phyloP scores from a whole-genome alignment of 2,797 vertebrate species.

The Otolemur crassicaudatus region DNA sequence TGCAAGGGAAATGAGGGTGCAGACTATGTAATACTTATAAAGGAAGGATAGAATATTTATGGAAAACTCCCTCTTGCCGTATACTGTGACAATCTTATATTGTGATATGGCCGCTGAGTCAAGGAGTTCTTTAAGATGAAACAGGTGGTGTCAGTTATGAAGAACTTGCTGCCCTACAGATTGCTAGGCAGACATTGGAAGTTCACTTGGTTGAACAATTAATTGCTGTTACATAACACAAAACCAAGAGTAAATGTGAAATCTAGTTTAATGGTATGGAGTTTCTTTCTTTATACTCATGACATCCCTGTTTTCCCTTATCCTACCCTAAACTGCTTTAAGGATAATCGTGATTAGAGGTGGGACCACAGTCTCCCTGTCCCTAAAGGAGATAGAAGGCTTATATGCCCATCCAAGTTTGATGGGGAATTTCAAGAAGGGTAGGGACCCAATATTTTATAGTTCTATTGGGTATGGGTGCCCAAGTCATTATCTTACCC shows the following conservation, averaged over 20 bases:
- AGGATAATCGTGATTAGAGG: not conserved
- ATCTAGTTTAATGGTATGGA: not conserved
- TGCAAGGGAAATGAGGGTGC: not conserved
- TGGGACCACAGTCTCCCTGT: not conserved
- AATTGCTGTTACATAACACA: not conserved
- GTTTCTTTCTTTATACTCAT: not conserved
- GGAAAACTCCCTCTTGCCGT: not conserved
- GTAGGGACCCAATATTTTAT: not conserved
- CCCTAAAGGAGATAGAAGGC: not conserved
- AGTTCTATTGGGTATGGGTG: not conserved
- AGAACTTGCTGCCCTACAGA: not conserved
- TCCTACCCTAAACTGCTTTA: not conserved
- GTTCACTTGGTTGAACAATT: not conserved
- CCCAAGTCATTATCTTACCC: not conserved
- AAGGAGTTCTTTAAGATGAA: not conserved
- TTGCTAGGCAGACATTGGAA: not conserved
- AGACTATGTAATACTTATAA: not conserved
- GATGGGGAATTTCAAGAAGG: not conserved
- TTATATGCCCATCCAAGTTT: not conserved
- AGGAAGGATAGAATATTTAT: not conserved
- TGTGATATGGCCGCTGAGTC: not conserved
- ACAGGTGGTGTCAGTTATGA: not conserved
- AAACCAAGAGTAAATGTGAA: not conserved
- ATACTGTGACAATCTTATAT: not conserved
- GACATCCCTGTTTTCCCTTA: not conserved